Evolutionary conservation across 2,113 vertebrate genomes (phyloP).

Genomic region (Dendrocopos noguchii): DNA sequence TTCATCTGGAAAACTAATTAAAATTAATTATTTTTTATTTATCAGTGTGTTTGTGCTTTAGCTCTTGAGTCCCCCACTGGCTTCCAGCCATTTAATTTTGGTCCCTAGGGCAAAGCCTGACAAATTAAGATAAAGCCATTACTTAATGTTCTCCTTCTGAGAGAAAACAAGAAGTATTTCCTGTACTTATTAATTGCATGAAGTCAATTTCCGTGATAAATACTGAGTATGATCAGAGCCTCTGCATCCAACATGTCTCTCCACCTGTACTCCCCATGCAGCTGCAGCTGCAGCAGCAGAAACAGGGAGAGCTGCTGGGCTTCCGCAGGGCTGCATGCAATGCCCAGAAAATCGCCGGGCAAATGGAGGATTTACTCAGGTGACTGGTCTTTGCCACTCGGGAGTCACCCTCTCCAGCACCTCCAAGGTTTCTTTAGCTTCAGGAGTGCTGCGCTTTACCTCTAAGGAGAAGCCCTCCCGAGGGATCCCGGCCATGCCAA

Average conservation of each 20-base stretch:
- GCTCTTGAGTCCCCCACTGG: constrained; percentile 70
- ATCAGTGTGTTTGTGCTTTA: constrained; percentile 75
- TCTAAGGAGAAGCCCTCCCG: background rate
- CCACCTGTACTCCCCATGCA: background rate
- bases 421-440: constrained; percentile 7
- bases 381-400: background rate
- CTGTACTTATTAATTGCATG: constrained; percentile 82
- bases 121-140: constrained; percentile 87
- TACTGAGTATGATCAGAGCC: constrained; percentile 44
- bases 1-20: constrained; percentile 85
- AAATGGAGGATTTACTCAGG: background rate
- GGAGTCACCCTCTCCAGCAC: background rate
- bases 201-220: constrained; percentile 73
- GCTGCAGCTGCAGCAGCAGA: background rate
- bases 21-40: constrained; percentile 78
- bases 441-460: background rate
- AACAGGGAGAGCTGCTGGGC: constrained; percentile 32
- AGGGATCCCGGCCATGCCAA: constrained; percentile 54
- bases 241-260: constrained; percentile 25
- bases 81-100: constrained; percentile 69
- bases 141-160: constrained; percentile 83
- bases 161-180: constrained; percentile 87
- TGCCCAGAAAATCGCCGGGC: background rate
- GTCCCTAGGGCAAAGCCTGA: constrained; percentile 83
- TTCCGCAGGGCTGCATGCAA: constrained; percentile 3